These are phyloP conservation scores for Bombyx mandarina DNA, from an alignment of 1,140 invertebrate species.

Conservation along the genomic window DNA sequence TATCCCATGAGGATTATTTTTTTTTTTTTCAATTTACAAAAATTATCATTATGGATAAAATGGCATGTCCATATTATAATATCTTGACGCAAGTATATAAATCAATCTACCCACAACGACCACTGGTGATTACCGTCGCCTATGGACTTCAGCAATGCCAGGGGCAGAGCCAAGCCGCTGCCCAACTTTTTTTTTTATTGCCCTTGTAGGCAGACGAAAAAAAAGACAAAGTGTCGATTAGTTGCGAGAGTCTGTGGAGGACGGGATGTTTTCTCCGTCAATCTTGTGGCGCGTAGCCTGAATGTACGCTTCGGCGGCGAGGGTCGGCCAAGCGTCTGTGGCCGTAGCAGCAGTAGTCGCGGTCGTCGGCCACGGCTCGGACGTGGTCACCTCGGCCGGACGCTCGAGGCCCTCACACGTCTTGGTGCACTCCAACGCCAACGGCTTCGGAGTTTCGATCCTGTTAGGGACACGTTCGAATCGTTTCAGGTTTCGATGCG, in stretches of 20 bases:
- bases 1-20: no score
- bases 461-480: slow-evolving; percentile 16
- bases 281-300: slow-evolving; percentile 53
- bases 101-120: no score
- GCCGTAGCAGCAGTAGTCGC: slow-evolving; percentile 18
- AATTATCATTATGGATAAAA: no score
- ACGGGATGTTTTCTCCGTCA: slow-evolving; percentile 61
- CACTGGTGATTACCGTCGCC: no score
- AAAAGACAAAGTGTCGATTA: slow-evolving; percentile 19
- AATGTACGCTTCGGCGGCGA: slow-evolving; percentile 50
- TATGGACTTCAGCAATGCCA: no score
- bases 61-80: no score
- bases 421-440: slow-evolving; percentile 48
- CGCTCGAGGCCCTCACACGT: slow-evolving; percentile 35
- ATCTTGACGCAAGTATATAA: no score
- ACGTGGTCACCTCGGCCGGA: slow-evolving; percentile 59
- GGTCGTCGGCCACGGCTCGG: slow-evolving; percentile 39
- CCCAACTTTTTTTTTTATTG: no score
- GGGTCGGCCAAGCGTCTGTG: slow-evolving; percentile 35
- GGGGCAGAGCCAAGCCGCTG: no score
- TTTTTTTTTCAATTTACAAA: no score
- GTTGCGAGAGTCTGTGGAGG: slow-evolving; percentile 63
- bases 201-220: no score
- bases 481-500: background rate
- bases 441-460: slow-evolving; percentile 61